phyloP scores from a whole-genome alignment of 2,797 vertebrate genomes.

The Tangara arthus region DNA sequence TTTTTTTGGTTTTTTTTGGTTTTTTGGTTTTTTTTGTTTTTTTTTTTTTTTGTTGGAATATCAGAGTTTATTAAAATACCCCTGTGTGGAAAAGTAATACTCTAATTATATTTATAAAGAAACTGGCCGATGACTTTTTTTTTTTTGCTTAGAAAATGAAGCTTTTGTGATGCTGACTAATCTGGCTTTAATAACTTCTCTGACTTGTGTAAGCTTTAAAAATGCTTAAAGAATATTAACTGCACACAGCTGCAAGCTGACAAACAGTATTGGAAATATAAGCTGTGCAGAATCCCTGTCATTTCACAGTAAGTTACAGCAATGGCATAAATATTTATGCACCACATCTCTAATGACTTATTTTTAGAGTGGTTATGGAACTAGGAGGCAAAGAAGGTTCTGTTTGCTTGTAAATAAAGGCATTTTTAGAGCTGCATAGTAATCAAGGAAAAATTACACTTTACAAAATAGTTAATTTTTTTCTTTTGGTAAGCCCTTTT shows the following conservation, averaged over 20 bases:
- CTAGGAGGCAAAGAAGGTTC: neutral
- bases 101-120: neutral
- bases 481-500: neutral
- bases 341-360: neutral
- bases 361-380: neutral
- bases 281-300: neutral
- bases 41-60: too few species aligned
- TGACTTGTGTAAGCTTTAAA: neutral
- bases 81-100: neutral
- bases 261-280: accelerated
- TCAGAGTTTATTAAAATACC: neutral
- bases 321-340: neutral
- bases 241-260: neutral
- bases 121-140: neutral
- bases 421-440: neutral
- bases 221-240: too few species aligned
- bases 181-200: neutral
- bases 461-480: neutral
- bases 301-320: neutral
- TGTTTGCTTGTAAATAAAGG: neutral
- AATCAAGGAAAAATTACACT: neutral
- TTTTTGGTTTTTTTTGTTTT: accelerated
- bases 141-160: neutral
- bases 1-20: too few species aligned
- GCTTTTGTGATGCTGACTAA: neutral